Evolutionary conservation across 2,888 invertebrate species (phyloP), one percentile per base, ranked within the genome.

Genomic region (Abrostola tripartita): DNA sequence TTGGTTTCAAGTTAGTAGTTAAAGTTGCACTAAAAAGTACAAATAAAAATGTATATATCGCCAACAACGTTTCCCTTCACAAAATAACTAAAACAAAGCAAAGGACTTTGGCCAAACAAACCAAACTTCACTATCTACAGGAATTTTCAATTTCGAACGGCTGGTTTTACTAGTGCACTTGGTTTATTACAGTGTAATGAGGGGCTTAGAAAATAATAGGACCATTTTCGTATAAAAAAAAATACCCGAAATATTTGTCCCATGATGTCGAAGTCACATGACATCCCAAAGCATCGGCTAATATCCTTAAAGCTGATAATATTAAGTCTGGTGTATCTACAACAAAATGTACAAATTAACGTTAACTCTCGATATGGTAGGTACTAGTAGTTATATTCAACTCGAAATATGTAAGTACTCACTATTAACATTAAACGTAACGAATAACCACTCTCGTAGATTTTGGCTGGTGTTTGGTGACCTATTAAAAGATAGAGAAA

Each of bases 231-330:
- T 24, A 24, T 24, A 24, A 24, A 50, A n/a, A 54, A 5, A 38
- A 51, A 6, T 81, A 95, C 95, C 94, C 93, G 79, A 95, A 95
- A 79, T 92, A 95, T 85, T 96, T 96, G 86, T 98, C 98, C 98
- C 98, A 98, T 10, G 96, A 96, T 8, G 97, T 97, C n/a, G 96
- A 95, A 0, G 97, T 96, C 0, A 97, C 97, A 78, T 97, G 97
- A 61, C 96, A 97, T 4, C 97, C 97, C 54, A 98, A 89, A 24
- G 97, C 97, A 82, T 98, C 98, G 1, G 97, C 96, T 62, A 98
- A 92, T 84, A 96, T 97, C 76, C 97, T 96, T 52, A 98, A 84
- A 0, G 97, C 96, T 1, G 97, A 96, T 68, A 96, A 90, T 51
- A 97, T 96, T 54, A 96, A 95, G 41, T 96, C 95, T 0, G 97